Evolutionary conservation across 2,113 vertebrate species (phyloP), one percentile per base, ranked within the genome.

Genomic region (Tenebrosternarchus preto): DNA sequence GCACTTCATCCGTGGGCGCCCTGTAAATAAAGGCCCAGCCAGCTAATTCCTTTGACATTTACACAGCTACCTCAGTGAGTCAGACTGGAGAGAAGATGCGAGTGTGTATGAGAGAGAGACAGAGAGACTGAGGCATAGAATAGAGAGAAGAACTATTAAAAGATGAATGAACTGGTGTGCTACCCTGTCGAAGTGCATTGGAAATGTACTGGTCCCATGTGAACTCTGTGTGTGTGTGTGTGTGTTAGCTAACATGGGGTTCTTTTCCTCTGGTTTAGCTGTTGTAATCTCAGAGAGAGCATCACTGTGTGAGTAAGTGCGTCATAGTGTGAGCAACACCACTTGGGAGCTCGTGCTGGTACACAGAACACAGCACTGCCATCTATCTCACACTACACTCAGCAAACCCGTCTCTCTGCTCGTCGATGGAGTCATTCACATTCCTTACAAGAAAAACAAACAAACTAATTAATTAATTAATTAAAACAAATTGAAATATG

Each of bases 21-120:
- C n/a, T 33, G 83, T 68, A 81, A 86, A 87, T 81, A 84, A 83
- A 69, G 46, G 77, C 71, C 77, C 71, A 86, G 63, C 82, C 85
- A 82, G 82, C 85, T 93, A 92, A 93, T 93, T 91, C 91, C 88
- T 88, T 85, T 92, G 92, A 93, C 91, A 92, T 92, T 92, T 92
- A 88, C 81, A 85, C 77, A 86, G 87, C 80, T 88, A 87, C 87
- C 86, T 83, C 86, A 73, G 80, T 92, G 90, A 92, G 75, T 89
- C 87, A 81, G 68, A 68, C 50, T 80, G 84, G 60, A 80, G 29
- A 59, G 61, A 78, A 55, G 27, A 22, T 83, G 84, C 20, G 25
- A 53, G n/a, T 72, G 25, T 43, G 27, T 46, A 59, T 9, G 31
- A 72, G 36, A n/a, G 43, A 66, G 46, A 75, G 73, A 73, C 20